A percentile compares a stretch with the other conserved stretches of the same genome.
Conservation (phyloP, 2,888 invertebrate species). For the Clistopyga incitator region DNA sequence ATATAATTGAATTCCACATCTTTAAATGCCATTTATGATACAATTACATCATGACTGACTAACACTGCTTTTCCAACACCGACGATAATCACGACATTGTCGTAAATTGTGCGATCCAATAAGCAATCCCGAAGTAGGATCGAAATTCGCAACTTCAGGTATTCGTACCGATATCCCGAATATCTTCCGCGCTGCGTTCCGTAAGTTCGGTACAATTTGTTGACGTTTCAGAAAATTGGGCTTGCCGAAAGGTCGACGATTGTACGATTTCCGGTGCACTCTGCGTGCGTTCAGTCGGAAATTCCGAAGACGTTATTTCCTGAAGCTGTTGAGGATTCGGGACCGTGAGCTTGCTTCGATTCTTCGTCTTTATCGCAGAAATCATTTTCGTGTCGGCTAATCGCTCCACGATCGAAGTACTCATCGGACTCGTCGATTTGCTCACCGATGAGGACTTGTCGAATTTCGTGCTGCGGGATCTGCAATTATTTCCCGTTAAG, state of each 20-base stretch:
- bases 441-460: conserved; percentile 36
- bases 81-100: background rate
- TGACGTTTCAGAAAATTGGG: conserved; percentile 40
- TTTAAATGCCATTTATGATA: conserved; percentile 48
- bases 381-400: conserved; percentile 65
- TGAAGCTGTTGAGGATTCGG: conserved; percentile 20
- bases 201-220: conserved; percentile 45
- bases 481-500: conserved; percentile 33
- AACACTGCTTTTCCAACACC: background rate
- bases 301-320: background rate
- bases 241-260: conserved; percentile 61
- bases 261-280: conserved; percentile 73
- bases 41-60: background rate
- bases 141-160: conserved; percentile 51
- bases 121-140: conserved; percentile 39
- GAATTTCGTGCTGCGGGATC: conserved; percentile 42
- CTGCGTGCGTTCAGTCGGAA: conserved; percentile 50
- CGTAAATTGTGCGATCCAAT: background rate
- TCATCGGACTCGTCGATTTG: conserved; percentile 50
- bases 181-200: conserved; percentile 55
- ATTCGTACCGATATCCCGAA: conserved; percentile 66
- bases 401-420: conserved; percentile 53
- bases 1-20: background rate
- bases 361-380: conserved; percentile 61
- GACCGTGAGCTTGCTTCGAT: conserved; percentile 51